phyloP scores from a whole-genome alignment of 2,888 invertebrate species.

The Nomada fabriciana region DNA sequence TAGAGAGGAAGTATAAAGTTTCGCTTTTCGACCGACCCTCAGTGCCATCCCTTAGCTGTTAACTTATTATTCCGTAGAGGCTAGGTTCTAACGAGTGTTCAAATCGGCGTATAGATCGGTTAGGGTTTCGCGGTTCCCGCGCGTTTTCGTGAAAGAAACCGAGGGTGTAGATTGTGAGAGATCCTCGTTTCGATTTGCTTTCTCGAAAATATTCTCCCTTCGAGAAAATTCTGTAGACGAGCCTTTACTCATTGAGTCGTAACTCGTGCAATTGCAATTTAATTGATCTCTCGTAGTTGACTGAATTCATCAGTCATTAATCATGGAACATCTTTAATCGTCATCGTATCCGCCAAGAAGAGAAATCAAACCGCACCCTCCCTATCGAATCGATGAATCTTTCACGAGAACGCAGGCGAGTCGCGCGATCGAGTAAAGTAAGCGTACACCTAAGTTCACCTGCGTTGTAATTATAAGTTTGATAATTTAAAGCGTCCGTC shows the following conservation, averaged over 20 bases:
- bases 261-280: too few relatives aligned
- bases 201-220: too few relatives aligned
- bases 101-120: neutral
- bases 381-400: neutral
- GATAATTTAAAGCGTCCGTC: neutral
- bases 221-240: too few relatives aligned
- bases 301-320: too few relatives aligned
- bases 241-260: too few relatives aligned
- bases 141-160: neutral
- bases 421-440: neutral
- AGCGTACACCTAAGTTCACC: slow-evolving; percentile 9
- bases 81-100: slow-evolving; percentile 7
- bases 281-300: too few relatives aligned
- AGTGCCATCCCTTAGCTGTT: slow-evolving; percentile 56
- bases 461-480: slow-evolving; percentile 11
- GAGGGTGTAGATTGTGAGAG: too few relatives aligned
- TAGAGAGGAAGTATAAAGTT: slow-evolving; percentile 16
- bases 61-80: slow-evolving; percentile 47
- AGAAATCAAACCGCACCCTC: neutral
- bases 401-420: neutral
- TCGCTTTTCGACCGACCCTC: slow-evolving; percentile 26
- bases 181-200: too few relatives aligned
- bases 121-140: too few relatives aligned
- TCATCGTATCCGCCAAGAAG: neutral
- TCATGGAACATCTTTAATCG: too few relatives aligned